Base-by-base conservation (phyloP, 2,888 invertebrate species). In the Exocentrus adspersus region DNA sequence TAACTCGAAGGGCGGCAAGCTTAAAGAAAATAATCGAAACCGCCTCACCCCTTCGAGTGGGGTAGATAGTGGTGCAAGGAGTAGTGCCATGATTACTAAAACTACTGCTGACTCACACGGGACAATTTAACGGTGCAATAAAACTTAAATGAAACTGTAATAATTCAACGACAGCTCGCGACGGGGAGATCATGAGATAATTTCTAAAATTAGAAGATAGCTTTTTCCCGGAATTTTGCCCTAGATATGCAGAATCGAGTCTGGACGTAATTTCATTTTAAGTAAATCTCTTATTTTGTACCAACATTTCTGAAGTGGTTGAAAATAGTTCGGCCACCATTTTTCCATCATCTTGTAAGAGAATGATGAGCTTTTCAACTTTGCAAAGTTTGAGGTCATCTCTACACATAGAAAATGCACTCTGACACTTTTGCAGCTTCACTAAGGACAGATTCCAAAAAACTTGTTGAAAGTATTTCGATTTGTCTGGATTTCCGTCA, bases 141-240 rank as follows among this genome's bases (percentile, higher is more conserved):
- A 67, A 69, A 69, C 67, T 69, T 69, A 67, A 69, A 67, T 69
- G 60, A 67, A 64, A 60, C 50, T 52, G 46, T 14, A 53, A 62
- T 62, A 58, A 42, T 52, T 58, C 50, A 57, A 20, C 7, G 48
- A 41, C 28, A 62, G 37, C 30, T 24, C 42, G 28, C 41, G 24
- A 20, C 32, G 32, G 24, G 48, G 28, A 48, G 17, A 28, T 28
- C 48, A 32, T 51, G 37, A 32, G 51, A 51, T 53, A 53, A 53
- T 53, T 53, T 53, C 12, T 53, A 42, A 41, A 53, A 53, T 53
- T 37, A 21, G 24, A 42, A 14, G 7, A 20, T 53, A 12, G 41
- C 41, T 21, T 42, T 42, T 17, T 53, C 14, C 41, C 14, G 9
- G 41, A 20, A 24, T 42, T 42, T 17, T 53, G 21, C 41, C 14